A percentile compares a stretch with the other conserved stretches of the same genome.
Evolutionary conservation across 2,888 invertebrate genomes (phyloP).

Genomic region (Tortrix viridana): DNA sequence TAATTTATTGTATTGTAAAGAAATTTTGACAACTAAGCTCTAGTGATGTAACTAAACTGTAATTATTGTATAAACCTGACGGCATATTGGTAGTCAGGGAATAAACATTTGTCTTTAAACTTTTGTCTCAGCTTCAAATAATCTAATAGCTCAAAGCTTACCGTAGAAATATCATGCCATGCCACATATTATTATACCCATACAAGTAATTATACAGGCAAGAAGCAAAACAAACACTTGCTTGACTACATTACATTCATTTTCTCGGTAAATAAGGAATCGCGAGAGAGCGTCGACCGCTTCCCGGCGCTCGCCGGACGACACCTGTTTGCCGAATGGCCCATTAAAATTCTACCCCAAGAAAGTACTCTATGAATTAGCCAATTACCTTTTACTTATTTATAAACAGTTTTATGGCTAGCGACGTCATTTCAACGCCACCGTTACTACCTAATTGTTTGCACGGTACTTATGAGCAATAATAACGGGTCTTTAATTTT

Average conservation of each 20-base stretch:
- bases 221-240: constrained; percentile 1
- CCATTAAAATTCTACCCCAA: constrained; percentile 56
- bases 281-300: constrained; percentile 53
- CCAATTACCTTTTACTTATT: constrained; percentile 26
- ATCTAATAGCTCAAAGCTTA: too few species aligned
- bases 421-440: background rate
- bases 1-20: too few species aligned
- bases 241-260: constrained; percentile 16
- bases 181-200: background rate
- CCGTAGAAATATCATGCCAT: background rate
- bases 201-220: background rate
- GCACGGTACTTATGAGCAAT: background rate
- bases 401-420: constrained; percentile 10
- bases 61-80: too few species aligned
- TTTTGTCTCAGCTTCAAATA: too few species aligned
- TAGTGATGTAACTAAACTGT: too few species aligned
- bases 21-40: too few species aligned
- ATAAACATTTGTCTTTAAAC: too few species aligned
- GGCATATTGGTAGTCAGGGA: too few species aligned
- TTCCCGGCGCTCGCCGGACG: constrained; percentile 50
- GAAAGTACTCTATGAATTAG: constrained; percentile 40
- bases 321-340: constrained; percentile 56
- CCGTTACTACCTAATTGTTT: background rate
- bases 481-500: background rate
- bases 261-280: constrained; percentile 52